phyloP scores from a whole-genome alignment of 2,888 invertebrate genomes.

The Aspidiotus rigidus region DNA sequence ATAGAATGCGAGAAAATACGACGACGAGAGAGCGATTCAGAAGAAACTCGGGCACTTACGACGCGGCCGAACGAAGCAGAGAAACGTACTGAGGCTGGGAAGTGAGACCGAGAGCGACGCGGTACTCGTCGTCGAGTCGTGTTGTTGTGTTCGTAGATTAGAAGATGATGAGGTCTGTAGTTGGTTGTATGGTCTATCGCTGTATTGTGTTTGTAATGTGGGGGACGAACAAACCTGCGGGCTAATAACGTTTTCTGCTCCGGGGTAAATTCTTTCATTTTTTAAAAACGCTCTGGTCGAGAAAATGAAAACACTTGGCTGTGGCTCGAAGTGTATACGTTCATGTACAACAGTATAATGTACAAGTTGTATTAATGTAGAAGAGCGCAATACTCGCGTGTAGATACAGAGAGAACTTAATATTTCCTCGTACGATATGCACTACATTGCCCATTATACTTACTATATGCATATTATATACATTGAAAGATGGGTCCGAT shows the following conservation, averaged over 20 bases:
- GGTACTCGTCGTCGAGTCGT: not conserved
- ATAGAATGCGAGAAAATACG: not conserved
- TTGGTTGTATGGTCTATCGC: slow-evolving; percentile 19
- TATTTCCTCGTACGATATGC: no score
- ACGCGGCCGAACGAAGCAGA: not conserved
- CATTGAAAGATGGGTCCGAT: no score
- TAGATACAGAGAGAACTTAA: no score
- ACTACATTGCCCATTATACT: no score
- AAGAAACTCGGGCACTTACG: not conserved
- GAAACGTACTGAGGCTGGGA: slow-evolving; percentile 1
- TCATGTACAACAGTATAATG: no score
- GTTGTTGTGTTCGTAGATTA: not conserved
- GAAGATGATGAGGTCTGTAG: slow-evolving; percentile 23
- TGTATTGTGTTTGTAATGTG: slow-evolving; percentile 16
- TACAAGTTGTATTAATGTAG: no score
- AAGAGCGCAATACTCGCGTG: no score
- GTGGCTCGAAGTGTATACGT: not conserved
- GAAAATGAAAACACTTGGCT: slow-evolving; percentile 8
- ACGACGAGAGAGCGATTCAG: not conserved
- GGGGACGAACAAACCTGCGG: slow-evolving; percentile 18
- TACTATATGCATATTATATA: no score
- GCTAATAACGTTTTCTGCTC: slow-evolving; percentile 31
- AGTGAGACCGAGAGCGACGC: not conserved
- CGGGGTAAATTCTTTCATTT: slow-evolving; percentile 26
- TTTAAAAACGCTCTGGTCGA: slow-evolving; percentile 1